phyloP scores from a whole-genome alignment of 2,888 invertebrate genomes.

The Plemyria rubiginata region DNA sequence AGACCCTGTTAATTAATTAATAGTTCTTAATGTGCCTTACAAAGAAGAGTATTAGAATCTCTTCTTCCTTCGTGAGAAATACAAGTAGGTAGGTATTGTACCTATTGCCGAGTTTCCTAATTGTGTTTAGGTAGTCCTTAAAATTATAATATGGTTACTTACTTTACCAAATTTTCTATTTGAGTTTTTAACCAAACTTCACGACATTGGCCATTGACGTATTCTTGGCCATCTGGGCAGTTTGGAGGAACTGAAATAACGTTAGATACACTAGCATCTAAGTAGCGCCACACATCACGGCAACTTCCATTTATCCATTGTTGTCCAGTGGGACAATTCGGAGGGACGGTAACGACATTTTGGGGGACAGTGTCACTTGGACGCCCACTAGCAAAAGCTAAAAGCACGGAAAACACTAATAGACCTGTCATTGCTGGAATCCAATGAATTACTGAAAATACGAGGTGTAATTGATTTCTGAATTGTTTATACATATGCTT shows the following conservation, averaged over 20 bases:
- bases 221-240: constrained; percentile 29
- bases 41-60: no score
- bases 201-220: constrained; percentile 31
- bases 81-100: no score
- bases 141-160: no score
- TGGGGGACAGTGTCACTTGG: constrained; percentile 20
- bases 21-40: no score
- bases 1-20: no score
- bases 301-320: constrained; percentile 32
- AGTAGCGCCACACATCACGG: constrained; percentile 19
- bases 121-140: no score
- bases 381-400: constrained; percentile 18
- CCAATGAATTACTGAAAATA: constrained; percentile 13
- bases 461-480: constrained; percentile 23
- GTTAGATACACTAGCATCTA: constrained; percentile 10
- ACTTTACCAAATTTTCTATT: constrained; percentile 16
- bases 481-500: constrained; percentile 20
- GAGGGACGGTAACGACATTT: constrained; percentile 31
- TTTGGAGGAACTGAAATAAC: constrained; percentile 32
- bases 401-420: constrained; percentile 15
- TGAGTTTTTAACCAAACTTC: constrained; percentile 24
- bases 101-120: no score
- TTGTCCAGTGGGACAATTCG: constrained; percentile 33
- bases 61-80: no score
- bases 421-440: constrained; percentile 14